A percentile compares a stretch with the other conserved stretches of the same genome.
These are phyloP conservation scores for Ptilodon capucinus DNA, from an alignment of 2,888 invertebrate species.

Conservation along the genomic window DNA sequence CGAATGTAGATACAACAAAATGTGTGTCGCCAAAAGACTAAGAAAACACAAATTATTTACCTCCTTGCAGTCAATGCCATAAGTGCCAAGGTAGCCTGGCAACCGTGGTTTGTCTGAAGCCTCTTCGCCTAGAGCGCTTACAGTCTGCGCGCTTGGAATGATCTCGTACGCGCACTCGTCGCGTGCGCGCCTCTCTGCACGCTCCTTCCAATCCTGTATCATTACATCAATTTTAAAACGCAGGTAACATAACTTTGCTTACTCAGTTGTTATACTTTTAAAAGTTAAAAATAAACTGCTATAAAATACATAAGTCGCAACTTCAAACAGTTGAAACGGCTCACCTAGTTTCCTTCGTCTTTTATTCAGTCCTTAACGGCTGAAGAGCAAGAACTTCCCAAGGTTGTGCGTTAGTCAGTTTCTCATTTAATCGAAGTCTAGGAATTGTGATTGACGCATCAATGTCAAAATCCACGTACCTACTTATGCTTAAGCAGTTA, in stretches of 20 bases:
- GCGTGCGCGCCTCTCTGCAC: constrained; percentile 56
- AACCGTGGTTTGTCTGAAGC: constrained; percentile 40
- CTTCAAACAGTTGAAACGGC: too few species aligned
- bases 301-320: too few species aligned
- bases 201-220: constrained; percentile 51
- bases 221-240: too few species aligned
- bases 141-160: constrained; percentile 46
- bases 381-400: background rate
- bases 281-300: too few species aligned
- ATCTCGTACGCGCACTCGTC: constrained; percentile 63
- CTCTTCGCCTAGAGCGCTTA: constrained; percentile 38
- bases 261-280: too few species aligned
- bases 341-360: too few species aligned
- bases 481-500: too few species aligned
- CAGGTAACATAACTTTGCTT: too few species aligned
- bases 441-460: too few species aligned
- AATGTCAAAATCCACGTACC: too few species aligned
- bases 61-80: constrained; percentile 68
- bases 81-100: constrained; percentile 66
- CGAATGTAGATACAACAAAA: too few species aligned
- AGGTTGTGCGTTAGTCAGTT: background rate
- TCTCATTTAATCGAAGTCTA: background rate
- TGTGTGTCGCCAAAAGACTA: too few species aligned
- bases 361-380: background rate
- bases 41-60: constrained; percentile 30